phyloP scores from a whole-genome alignment of 2,797 vertebrate species.

The Poecile montanus region DNA sequence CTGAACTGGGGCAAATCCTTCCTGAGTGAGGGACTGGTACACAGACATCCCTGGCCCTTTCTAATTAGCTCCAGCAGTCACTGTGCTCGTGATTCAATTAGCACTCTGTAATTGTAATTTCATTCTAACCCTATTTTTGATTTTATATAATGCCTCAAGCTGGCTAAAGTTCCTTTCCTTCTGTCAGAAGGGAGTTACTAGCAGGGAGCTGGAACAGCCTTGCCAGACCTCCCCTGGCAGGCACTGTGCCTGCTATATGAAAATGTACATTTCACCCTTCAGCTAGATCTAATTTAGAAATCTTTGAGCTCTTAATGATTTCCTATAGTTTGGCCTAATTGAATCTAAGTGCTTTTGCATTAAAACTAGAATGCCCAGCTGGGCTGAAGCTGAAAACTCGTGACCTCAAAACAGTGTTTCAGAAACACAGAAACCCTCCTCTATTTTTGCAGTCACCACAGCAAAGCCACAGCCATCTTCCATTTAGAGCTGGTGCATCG shows the following conservation, averaged over 20 bases:
- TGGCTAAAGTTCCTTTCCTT: neutral
- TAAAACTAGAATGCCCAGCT: neutral
- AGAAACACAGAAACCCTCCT: neutral
- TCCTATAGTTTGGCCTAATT: conserved; percentile 56
- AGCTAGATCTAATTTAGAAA: conserved; percentile 59
- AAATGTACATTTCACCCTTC: conserved; percentile 28
- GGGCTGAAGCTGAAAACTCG: neutral
- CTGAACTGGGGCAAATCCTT: neutral
- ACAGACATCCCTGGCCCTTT: neutral
- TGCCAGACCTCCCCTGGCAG: neutral
- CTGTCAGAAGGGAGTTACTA: conserved; percentile 14
- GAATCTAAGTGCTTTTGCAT: conserved; percentile 22
- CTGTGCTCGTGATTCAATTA: neutral
- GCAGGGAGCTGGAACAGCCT: neutral
- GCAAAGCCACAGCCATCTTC: neutral
- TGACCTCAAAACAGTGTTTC: neutral
- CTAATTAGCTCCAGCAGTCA: conserved; percentile 13
- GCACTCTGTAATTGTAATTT: conserved; percentile 9
- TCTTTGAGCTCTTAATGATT: conserved; percentile 46
- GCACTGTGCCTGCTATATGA: neutral
- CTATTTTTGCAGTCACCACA: neutral
- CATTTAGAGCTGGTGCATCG: neutral
- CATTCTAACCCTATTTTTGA: conserved; percentile 25
- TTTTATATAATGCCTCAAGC: neutral
- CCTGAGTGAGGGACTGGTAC: neutral